Percentiles rank a stretch among this genome's conserved stretches.
These are phyloP conservation scores for Albula glossodonta DNA, from an alignment of 2,113 vertebrate genomes.

Conservation along the genomic window DNA sequence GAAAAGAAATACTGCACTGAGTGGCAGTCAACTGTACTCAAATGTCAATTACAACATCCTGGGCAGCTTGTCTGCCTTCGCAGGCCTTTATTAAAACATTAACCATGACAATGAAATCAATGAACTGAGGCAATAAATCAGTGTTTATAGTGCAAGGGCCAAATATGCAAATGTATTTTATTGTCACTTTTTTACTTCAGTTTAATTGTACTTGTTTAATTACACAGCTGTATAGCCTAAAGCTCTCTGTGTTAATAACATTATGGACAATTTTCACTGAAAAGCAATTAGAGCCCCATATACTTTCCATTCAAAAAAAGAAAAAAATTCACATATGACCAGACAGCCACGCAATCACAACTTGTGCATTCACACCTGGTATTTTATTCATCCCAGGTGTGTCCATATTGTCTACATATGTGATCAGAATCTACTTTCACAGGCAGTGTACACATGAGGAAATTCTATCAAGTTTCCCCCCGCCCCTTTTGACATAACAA, in stretches of 20 bases:
- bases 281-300: background rate
- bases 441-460: no score
- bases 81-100: background rate
- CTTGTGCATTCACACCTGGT: no score
- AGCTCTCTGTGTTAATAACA: background rate
- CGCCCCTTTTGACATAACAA: no score
- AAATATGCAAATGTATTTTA: background rate
- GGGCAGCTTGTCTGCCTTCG: background rate
- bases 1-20: background rate
- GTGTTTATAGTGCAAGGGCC: background rate
- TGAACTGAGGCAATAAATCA: background rate
- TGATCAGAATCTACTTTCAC: no score
- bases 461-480: no score
- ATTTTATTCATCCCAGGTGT: no score
- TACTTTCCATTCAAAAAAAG: no score
- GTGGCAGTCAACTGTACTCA: background rate
- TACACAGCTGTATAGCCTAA: background rate
- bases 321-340: no score
- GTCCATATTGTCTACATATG: no score
- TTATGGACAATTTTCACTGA: background rate
- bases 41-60: background rate
- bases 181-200: background rate
- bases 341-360: no score
- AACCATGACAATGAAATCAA: background rate
- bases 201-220: background rate